phyloP scores from a whole-genome alignment of 2,113 vertebrate genomes.

The Crotalus viridis region DNA sequence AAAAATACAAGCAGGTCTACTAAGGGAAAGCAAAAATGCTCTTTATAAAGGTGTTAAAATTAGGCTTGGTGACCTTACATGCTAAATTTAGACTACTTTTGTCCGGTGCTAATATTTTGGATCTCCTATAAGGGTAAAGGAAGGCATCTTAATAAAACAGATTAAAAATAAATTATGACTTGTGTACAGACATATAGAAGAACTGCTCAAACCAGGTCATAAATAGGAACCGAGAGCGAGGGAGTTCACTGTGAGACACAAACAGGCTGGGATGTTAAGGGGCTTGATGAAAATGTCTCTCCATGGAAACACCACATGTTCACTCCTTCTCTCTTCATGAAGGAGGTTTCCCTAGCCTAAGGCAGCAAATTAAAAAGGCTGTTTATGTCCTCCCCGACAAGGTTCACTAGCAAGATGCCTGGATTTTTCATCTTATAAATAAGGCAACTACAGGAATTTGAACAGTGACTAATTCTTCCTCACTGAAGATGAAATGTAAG shows the following conservation, averaged over 20 bases:
- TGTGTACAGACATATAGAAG: not conserved
- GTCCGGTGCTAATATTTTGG: not conserved
- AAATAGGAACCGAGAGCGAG: not conserved
- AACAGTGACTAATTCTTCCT: slow-evolving; percentile 32
- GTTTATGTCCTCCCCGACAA: slow-evolving; percentile 28
- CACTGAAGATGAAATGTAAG: not conserved
- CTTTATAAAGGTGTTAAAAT: not conserved
- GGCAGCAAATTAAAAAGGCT: slow-evolving; percentile 46
- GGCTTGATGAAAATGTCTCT: slow-evolving; percentile 42
- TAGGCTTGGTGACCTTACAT: not conserved
- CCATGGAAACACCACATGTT: slow-evolving; percentile 40
- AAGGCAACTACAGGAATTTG: slow-evolving; percentile 27
- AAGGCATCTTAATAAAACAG: not conserved
- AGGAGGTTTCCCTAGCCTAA: slow-evolving; percentile 44
- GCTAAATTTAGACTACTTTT: not conserved
- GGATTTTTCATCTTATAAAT: slow-evolving; percentile 42
- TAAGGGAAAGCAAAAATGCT: not conserved
- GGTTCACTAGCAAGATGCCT: slow-evolving; percentile 29
- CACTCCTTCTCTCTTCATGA: slow-evolving; percentile 23
- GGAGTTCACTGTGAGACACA: not conserved
- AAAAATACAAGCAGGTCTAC: not conserved
- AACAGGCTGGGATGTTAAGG: not conserved
- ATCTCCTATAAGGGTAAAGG: not conserved
- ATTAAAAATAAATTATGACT: not conserved
- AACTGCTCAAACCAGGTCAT: not conserved